These are phyloP conservation scores for Rhinogobius similis DNA, from an alignment of 2,113 vertebrate genomes.

Conservation along the genomic window DNA sequence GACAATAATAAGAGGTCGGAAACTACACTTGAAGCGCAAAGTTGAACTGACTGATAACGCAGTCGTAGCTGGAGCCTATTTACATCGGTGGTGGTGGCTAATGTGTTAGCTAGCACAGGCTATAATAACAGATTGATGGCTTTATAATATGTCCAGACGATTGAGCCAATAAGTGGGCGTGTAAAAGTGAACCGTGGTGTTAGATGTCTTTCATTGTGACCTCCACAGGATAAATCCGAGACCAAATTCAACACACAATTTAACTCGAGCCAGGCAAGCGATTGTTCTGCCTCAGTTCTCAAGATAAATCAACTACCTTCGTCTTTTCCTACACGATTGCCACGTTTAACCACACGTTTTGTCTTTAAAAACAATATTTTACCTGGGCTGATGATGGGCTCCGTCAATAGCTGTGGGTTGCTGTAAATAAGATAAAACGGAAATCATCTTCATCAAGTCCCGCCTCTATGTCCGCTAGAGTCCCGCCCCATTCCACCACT, in stretches of 20 bases:
- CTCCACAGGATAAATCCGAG: slow-evolving; percentile 24
- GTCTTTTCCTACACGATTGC: no score
- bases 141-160: not conserved
- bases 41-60: slow-evolving; percentile 6
- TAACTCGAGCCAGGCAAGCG: not conserved
- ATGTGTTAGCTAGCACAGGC: slow-evolving; percentile 33
- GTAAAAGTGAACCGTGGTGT: not conserved
- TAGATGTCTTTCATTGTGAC: slow-evolving; percentile 25
- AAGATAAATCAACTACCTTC: no score
- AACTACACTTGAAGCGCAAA: not conserved
- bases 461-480: slow-evolving; percentile 35
- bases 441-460: slow-evolving; percentile 41
- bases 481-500: slow-evolving; percentile 46
- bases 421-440: slow-evolving; percentile 62
- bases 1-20: not conserved
- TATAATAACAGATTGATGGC: not conserved
- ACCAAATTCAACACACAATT: not conserved
- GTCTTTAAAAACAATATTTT: slow-evolving; percentile 19
- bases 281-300: not conserved
- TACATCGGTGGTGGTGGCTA: slow-evolving; percentile 10
- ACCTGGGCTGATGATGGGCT: slow-evolving; percentile 66
- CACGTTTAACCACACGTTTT: not conserved
- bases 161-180: not conserved
- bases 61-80: slow-evolving; percentile 11
- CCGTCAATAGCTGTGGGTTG: slow-evolving; percentile 58